Conservation (phyloP, 2,797 vertebrate genomes). For the Eupleurogrammus muticus region DNA sequence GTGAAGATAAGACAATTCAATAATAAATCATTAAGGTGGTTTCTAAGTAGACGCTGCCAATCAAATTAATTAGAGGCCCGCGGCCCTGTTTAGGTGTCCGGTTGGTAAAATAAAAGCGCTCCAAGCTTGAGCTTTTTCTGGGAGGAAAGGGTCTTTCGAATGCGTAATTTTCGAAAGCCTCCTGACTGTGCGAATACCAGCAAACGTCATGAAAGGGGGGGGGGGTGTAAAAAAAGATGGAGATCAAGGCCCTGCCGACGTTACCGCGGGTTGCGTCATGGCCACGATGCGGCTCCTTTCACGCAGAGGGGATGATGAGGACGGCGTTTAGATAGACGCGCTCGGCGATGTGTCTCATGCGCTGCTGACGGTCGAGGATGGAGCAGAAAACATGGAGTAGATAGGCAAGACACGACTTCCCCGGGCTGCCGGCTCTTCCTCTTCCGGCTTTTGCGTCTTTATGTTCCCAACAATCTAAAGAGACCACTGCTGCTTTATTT, state of each 20-base stretch:
- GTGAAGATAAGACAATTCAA: neutral
- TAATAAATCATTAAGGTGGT: neutral
- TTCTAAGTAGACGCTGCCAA: conserved; percentile 9
- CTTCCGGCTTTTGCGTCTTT: conserved; percentile 7
- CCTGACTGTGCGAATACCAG: conserved; percentile 43
- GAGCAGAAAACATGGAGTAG: conserved; percentile 8
- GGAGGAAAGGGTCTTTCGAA: neutral
- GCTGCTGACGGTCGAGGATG: conserved; percentile 45
- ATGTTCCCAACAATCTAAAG: neutral
- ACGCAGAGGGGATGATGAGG: conserved; percentile 19
- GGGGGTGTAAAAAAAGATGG: conserved; percentile 27
- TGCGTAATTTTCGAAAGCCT: neutral
- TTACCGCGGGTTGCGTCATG: conserved; percentile 78
- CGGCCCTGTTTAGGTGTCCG: neutral
- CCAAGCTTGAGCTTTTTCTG: conserved; percentile 5
- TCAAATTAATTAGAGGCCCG: neutral
- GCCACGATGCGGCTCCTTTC: conserved; percentile 52
- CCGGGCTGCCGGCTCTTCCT: conserved; percentile 5
- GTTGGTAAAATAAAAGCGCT: conserved; percentile 18
- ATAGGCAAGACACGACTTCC: conserved; percentile 36
- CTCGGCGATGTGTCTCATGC: conserved; percentile 58
- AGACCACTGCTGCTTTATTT: too few species aligned
- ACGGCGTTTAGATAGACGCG: conserved; percentile 51
- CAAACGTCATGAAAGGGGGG: conserved; percentile 43
- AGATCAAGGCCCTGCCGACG: conserved; percentile 51